phyloP scores from a whole-genome alignment of 2,797 vertebrate species.

The Thamnophis elegans region DNA sequence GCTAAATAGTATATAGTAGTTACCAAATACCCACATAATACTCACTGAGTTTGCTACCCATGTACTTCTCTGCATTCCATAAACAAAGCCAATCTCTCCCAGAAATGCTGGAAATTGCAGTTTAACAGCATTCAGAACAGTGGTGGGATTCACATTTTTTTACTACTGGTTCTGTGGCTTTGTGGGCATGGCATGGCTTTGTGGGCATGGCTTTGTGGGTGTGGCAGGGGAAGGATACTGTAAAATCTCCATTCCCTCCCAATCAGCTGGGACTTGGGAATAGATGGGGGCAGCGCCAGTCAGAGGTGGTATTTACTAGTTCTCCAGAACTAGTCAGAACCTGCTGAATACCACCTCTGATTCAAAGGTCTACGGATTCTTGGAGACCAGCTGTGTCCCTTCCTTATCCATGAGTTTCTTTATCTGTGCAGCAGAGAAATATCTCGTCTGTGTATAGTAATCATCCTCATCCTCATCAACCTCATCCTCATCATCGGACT shows the following conservation, averaged over 20 bases:
- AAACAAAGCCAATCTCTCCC: background rate
- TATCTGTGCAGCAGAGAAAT: background rate
- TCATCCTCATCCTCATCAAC: background rate
- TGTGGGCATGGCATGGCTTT: too few species aligned
- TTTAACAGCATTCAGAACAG: background rate
- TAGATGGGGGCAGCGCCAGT: too few species aligned
- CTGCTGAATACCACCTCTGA: too few species aligned
- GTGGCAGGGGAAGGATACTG: too few species aligned
- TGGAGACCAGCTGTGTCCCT: background rate
- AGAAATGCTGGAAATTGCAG: background rate
- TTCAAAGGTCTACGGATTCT: background rate
- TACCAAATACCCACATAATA: background rate
- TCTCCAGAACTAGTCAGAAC: too few species aligned
- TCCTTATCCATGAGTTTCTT: background rate
- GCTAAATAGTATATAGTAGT: background rate
- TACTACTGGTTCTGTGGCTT: too few species aligned
- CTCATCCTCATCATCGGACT: too few species aligned
- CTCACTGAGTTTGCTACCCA: background rate
- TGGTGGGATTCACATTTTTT: too few species aligned
- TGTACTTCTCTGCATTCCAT: background rate
- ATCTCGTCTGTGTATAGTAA: background rate
- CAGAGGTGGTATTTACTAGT: too few species aligned
- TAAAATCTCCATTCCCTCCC: too few species aligned
- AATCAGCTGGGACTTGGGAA: too few species aligned
- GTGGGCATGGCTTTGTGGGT: too few species aligned